Base-by-base conservation (phyloP, 2,113 vertebrate species). In the Falco punctatus region DNA sequence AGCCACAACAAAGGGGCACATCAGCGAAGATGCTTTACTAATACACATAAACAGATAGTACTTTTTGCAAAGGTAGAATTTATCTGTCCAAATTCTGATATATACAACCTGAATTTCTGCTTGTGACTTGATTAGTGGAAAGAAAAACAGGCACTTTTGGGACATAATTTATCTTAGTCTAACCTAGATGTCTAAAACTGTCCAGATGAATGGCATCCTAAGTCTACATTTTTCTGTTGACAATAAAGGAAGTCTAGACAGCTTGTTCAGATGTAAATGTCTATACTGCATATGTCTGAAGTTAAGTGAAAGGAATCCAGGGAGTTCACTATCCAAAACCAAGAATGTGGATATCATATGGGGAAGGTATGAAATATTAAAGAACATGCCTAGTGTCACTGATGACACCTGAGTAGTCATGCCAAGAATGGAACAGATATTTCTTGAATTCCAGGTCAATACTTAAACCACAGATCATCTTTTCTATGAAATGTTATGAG, bases 221-320 rank as follows among this genome's bases (percentile, higher is more conserved):
- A 84, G 33, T 27, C 59, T 81, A 89, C 33, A 64, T 94, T 88
- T 91, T 96, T 94, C 78, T 5, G 1, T 33, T 81, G 52, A 75
- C 73, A 92, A 44, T 75, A 85, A 94, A 87, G 84, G 89, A 94
- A 85, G 52, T 92, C 73, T 90, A 95, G 91, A 69, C 84, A 96
- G 61, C 44, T 92, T 96, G 84, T 91, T 94, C 70, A 65, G 80
- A 92, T 91, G 82, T 88, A 83, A 93, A 88, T 73, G 35, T 79
- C 89, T 92, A 92, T 57, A 67, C 48, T 94, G 70, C 87, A 94
- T 74, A 91, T 87, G 73, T 89, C 52, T 96, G 84, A 94, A 94
- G 58, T 65, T 18, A 94, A 88, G 11, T 81, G 61, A 95, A 95
- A 94, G 61, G 93, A 95, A 96, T 87, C 58, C 40, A 92, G 27